These are phyloP conservation scores for Poeciliopsis paucimaculata DNA, from an alignment of 2,797 vertebrate genomes.

Conservation along the genomic window DNA sequence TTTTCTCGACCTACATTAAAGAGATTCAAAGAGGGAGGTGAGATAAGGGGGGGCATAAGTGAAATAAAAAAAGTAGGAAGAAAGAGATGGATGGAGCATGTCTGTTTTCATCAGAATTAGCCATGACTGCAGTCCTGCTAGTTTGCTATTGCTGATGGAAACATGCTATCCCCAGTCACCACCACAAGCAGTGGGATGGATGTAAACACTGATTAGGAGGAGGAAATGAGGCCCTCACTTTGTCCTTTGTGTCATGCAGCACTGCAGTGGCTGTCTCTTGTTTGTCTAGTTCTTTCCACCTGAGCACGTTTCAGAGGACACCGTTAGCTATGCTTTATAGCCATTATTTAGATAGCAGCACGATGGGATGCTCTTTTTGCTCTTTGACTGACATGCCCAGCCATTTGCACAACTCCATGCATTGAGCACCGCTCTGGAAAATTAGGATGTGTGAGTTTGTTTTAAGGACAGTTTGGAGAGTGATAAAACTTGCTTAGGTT, in stretches of 20 bases:
- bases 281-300: conserved; percentile 84
- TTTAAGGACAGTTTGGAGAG: conserved; percentile 43
- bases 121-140: conserved; percentile 47
- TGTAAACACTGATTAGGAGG: conserved; percentile 83
- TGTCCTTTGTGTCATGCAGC: conserved; percentile 83
- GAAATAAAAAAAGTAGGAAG: conserved; percentile 63
- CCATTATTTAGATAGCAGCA: conserved; percentile 81
- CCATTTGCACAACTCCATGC: conserved; percentile 64
- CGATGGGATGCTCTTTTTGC: conserved; percentile 76
- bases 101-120: conserved; percentile 34
- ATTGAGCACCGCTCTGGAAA: conserved; percentile 48
- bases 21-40: conserved; percentile 52
- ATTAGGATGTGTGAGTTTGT: conserved; percentile 57
- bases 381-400: conserved; percentile 78
- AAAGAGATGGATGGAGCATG: conserved; percentile 41
- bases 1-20: conserved; percentile 87
- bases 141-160: conserved; percentile 78
- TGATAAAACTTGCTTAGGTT: background rate
- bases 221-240: conserved; percentile 83
- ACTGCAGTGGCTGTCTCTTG: conserved; percentile 76
- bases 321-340: conserved; percentile 83
- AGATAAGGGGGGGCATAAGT: conserved; percentile 30
- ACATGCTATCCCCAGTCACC: conserved; percentile 73
- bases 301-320: conserved; percentile 83
- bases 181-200: conserved; percentile 74